Percentiles rank a stretch among this genome's conserved stretches.
phyloP scores from a whole-genome alignment of 1,140 invertebrate species.

The Micrasema minimum region DNA sequence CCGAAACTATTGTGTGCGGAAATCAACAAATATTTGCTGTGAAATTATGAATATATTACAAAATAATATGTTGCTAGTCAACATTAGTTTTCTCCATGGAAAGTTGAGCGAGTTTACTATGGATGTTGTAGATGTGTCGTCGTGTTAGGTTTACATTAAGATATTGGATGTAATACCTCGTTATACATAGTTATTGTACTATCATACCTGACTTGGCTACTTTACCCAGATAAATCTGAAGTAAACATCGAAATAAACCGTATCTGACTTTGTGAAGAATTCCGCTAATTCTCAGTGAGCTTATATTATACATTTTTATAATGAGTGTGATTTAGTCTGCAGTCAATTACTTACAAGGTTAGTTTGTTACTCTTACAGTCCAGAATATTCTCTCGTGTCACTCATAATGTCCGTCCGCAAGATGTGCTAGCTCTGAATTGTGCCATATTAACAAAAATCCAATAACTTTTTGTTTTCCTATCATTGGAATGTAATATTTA shows the following conservation, averaged over 20 bases:
- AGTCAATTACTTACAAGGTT: slow-evolving; percentile 5
- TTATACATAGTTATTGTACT: too few relatives aligned
- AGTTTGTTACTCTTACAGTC: too few relatives aligned
- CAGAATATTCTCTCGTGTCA: too few relatives aligned
- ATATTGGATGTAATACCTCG: too few relatives aligned
- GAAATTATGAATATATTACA: slow-evolving; percentile 13
- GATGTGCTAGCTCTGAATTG: slow-evolving; percentile 48
- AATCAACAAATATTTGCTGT: slow-evolving; percentile 24
- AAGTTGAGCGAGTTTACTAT: slow-evolving; percentile 2
- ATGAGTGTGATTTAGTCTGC: slow-evolving; percentile 4
- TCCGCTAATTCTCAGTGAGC: not conserved
- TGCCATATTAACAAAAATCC: too few relatives aligned
- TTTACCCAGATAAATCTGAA: not conserved
- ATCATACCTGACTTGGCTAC: too few relatives aligned
- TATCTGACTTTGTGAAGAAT: not conserved
- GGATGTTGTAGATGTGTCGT: not conserved
- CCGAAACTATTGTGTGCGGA: slow-evolving; percentile 4
- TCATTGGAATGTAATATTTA: too few relatives aligned
- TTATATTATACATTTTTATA: too few relatives aligned
- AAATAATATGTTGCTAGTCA: slow-evolving; percentile 1
- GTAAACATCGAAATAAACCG: slow-evolving; percentile 10
- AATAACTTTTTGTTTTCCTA: too few relatives aligned
- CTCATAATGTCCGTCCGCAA: slow-evolving; percentile 45
- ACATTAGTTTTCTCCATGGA: too few relatives aligned
- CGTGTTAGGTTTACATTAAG: too few relatives aligned